phyloP scores from a whole-genome alignment of 2,888 invertebrate species.

The Ichneumon xanthorius region DNA sequence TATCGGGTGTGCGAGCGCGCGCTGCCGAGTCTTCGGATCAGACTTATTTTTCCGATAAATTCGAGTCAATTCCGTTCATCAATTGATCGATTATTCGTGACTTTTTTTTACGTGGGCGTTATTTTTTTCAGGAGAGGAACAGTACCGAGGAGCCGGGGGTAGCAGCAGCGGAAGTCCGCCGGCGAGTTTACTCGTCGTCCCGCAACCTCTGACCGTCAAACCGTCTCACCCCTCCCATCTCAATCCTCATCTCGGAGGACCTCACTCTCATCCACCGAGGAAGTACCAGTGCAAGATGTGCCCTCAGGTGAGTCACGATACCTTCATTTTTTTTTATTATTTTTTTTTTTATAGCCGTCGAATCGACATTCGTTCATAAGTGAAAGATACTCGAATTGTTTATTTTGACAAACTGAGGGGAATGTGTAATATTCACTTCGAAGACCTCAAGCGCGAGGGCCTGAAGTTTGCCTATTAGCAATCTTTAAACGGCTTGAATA shows the following conservation, averaged over 20 bases:
- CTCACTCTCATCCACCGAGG: conserved; percentile 86
- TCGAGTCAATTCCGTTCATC: not conserved
- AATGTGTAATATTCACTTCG: not conserved
- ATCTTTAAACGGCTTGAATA: conserved; percentile 14
- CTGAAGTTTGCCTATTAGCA: conserved; percentile 14
- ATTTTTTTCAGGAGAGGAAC: conserved; percentile 81
- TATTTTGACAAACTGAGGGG: not conserved
- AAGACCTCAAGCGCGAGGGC: not conserved
- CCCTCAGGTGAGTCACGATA: conserved; percentile 92
- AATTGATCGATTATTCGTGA: not conserved
- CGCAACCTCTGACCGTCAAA: conserved; percentile 89
- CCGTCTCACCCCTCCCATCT: conserved; percentile 84
- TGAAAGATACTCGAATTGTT: not conserved
- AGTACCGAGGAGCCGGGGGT: conserved; percentile 84
- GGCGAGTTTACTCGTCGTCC: conserved; percentile 93
- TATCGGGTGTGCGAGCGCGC: not conserved
- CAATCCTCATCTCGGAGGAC: conserved; percentile 83
- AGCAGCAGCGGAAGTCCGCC: conserved; percentile 87
- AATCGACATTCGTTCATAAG: not conserved
- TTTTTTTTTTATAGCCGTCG: too few species aligned
- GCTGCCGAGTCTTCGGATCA: not conserved
- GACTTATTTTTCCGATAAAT: not conserved
- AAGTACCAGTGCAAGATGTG: conserved; percentile 99
- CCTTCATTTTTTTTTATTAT: not conserved
- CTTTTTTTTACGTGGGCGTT: conserved; percentile 2